Percentiles rank a stretch among this genome's conserved stretches.
Evolutionary conservation across 2,113 vertebrate genomes (phyloP).

Genomic region (Campylomormyrus numenius): DNA sequence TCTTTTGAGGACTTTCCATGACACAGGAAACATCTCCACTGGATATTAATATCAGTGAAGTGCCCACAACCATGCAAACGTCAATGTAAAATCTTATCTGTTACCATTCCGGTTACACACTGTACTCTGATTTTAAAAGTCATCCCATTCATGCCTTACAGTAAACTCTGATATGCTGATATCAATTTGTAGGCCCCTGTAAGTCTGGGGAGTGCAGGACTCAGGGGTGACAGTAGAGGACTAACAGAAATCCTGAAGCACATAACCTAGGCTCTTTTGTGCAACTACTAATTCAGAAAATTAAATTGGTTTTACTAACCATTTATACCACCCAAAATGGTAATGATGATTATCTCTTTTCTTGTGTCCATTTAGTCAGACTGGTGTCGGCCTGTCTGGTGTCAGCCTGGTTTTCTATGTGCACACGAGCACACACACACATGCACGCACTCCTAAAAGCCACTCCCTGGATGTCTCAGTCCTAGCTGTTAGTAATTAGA

Average conservation of each 20-base stretch:
- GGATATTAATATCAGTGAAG: constrained; percentile 10
- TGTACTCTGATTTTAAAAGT: not conserved
- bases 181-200: not conserved
- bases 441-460: constrained; percentile 6
- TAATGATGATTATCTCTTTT: not conserved
- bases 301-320: not conserved
- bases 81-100: not conserved
- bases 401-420: not conserved
- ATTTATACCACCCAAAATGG: not conserved
- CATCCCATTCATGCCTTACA: not conserved
- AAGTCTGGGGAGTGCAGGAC: not conserved
- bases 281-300: not conserved
- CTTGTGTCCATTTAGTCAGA: not conserved
- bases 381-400: not conserved
- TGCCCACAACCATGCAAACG: not conserved
- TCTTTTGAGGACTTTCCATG: constrained; percentile 21
- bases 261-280: not conserved
- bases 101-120: constrained; percentile 1
- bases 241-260: not conserved
- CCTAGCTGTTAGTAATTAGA: constrained; percentile 34
- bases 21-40: constrained; percentile 10
- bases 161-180: constrained; percentile 10
- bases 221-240: not conserved
- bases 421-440: constrained; percentile 13
- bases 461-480: constrained; percentile 25